phyloP scores from a whole-genome alignment of 1,140 invertebrate species.

The Chionoecetes opilio region DNA sequence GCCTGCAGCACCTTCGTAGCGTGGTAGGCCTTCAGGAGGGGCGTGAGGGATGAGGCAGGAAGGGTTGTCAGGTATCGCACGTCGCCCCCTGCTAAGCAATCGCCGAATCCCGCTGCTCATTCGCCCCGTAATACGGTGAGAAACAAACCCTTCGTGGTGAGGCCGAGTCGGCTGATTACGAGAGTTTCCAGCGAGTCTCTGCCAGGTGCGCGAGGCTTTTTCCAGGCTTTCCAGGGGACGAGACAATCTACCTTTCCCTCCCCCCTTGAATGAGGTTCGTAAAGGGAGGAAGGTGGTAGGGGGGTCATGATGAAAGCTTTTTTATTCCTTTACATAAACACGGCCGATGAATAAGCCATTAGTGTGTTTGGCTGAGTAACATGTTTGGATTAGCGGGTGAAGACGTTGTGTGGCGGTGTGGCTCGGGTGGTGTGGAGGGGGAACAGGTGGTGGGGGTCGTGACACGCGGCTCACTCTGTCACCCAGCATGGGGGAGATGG shows the following conservation, averaged over 20 bases:
- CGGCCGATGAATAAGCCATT: not conserved
- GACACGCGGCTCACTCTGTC: conserved; percentile 53
- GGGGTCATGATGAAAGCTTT: not conserved
- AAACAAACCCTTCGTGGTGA: not conserved
- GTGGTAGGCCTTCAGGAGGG: conserved; percentile 8
- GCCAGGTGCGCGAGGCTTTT: too few species aligned
- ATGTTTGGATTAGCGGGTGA: not conserved
- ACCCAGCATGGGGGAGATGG: conserved; percentile 65
- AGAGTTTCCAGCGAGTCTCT: not conserved
- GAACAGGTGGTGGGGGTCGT: not conserved
- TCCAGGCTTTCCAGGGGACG: too few species aligned
- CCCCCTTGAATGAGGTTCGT: not conserved
- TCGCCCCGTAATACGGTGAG: not conserved
- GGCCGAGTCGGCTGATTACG: too few species aligned
- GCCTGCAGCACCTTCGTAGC: not conserved
- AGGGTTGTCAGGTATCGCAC: conserved; percentile 16
- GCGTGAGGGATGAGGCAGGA: not conserved
- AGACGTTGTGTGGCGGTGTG: not conserved
- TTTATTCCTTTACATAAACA: not conserved
- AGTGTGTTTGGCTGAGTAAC: conserved; percentile 7
- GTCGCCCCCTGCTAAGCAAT: not conserved
- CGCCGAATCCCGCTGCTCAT: conserved; percentile 24
- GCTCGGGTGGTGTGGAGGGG: not conserved
- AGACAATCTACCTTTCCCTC: too few species aligned
- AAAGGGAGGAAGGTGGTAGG: not conserved